Base-by-base conservation (phyloP, 23 tunicate species). In the Styela clava region DNA sequence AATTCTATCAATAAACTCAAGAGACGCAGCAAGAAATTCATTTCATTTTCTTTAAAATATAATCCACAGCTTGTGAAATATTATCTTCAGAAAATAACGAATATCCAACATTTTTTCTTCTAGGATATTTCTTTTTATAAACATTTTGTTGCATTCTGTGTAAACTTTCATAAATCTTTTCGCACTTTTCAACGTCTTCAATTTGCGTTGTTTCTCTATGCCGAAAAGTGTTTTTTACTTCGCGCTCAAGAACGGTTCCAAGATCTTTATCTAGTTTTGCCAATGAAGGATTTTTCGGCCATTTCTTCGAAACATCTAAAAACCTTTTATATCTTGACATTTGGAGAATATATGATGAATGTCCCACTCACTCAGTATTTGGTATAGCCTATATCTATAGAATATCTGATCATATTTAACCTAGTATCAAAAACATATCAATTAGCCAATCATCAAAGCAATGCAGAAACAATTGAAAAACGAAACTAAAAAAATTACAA, bases 91-190 rank as follows among this genome's bases (percentile, higher is more conserved):
- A 22, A 24, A 36, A 52, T 21, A 24, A 26, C 24, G 52, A 33
- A 19, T 22, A 76, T 24, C 64, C 30, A 24, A 21, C 20, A 44
- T 76, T 52, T 24, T 52, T 51, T 0, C 23, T 44, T 44, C 81
- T 37, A 1, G 64, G 65, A 52, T 76, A 76, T 24, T 51, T 76
- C 12, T 22, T 12, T 76, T 44, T 36, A 29, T 76, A 44, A 76
- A n/a, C 27, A 1, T 44, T 56, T 24, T 36, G 27, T 44, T 52
- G 64, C 63, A 76, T 36, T 52, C 81, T 52, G 28, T 26, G 27
- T 29, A 76, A 76, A 44, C 81, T 76, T 56, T 52, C 62, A 29
- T 76, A 76, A 0, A 76, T 76, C 26, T 52, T 52, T 44, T 76
- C 30, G 24, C 81, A 76, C 21, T 36, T 35, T 25, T 76, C 52